Percentiles rank a stretch among this genome's conserved stretches.
phyloP scores from a whole-genome alignment of 2,888 invertebrate genomes.

The Elmis aenea region DNA sequence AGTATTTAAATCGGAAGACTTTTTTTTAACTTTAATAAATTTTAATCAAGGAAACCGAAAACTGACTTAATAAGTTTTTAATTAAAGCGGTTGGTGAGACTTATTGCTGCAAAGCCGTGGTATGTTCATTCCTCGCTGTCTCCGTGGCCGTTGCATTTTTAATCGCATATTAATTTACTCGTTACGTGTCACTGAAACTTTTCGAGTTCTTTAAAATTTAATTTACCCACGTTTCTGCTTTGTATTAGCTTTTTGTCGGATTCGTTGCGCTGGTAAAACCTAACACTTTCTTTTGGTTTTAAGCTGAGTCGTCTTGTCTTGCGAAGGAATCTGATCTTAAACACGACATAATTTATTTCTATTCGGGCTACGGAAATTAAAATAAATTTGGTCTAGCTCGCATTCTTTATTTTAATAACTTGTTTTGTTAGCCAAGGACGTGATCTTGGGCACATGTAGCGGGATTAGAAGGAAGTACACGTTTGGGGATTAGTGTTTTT shows the following conservation, averaged over 20 bases:
- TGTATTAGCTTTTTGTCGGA: conserved; percentile 6
- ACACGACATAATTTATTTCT: too few species aligned
- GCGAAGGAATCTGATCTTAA: too few species aligned
- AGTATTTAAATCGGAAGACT: conserved; percentile 22
- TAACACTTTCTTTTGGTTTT: too few species aligned
- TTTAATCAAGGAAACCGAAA: conserved; percentile 30
- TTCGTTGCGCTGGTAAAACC: conserved; percentile 9
- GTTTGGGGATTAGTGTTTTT: too few species aligned
- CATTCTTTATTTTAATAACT: too few species aligned
- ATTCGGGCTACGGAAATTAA: too few species aligned
- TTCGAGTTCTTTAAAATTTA: conserved; percentile 4
- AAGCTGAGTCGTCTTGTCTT: too few species aligned
- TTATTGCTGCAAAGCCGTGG: conserved; percentile 19
- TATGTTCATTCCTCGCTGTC: conserved; percentile 21
- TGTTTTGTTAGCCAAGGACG: too few species aligned
- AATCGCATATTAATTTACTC: conserved; percentile 24
- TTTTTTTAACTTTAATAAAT: conserved; percentile 29
- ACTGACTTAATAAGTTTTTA: conserved; percentile 33
- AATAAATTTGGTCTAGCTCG: too few species aligned
- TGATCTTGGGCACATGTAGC: too few species aligned
- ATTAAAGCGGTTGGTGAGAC: conserved; percentile 28
- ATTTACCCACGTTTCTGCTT: conserved; percentile 12
- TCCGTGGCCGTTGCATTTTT: conserved; percentile 21
- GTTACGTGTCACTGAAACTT: conserved; percentile 19
- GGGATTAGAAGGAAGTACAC: too few species aligned